These are phyloP conservation scores for Rhinichthys klamathensis DNA, from an alignment of 2,113 vertebrate genomes.

Conservation along the genomic window DNA sequence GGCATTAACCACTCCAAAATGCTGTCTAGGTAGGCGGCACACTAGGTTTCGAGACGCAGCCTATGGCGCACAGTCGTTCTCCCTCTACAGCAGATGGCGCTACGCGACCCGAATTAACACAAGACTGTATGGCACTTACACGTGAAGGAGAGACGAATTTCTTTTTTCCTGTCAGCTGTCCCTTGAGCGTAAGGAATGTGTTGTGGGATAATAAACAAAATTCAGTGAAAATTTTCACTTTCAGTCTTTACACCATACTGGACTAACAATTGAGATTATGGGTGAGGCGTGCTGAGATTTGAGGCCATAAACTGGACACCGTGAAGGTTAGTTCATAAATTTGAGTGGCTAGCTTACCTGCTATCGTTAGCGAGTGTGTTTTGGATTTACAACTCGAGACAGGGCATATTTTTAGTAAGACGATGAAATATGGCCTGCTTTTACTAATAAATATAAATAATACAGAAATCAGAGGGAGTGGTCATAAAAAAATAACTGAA, in stretches of 20 bases:
- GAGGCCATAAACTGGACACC: background rate
- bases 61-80: background rate
- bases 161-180: background rate
- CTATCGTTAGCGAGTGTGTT: slow-evolving; percentile 20
- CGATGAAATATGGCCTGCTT: no score
- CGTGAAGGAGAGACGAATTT: background rate
- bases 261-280: slow-evolving; percentile 22
- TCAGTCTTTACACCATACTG: background rate
- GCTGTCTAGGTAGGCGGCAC: background rate
- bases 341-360: background rate
- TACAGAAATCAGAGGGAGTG: background rate
- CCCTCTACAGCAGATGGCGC: slow-evolving; percentile 35
- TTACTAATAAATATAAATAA: background rate
- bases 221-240: background rate
- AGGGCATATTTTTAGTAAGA: background rate
- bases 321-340: slow-evolving; percentile 15
- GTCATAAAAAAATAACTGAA: no score
- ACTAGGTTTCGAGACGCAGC: background rate
- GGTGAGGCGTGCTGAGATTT: slow-evolving; percentile 6
- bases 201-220: background rate
- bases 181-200: background rate
- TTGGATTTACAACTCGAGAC: background rate
- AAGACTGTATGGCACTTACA: background rate
- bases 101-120: background rate
- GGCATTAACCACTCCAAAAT: background rate